These are phyloP conservation scores for Diadegma fenestrale DNA, from an alignment of 2,888 invertebrate species.

Conservation along the genomic window DNA sequence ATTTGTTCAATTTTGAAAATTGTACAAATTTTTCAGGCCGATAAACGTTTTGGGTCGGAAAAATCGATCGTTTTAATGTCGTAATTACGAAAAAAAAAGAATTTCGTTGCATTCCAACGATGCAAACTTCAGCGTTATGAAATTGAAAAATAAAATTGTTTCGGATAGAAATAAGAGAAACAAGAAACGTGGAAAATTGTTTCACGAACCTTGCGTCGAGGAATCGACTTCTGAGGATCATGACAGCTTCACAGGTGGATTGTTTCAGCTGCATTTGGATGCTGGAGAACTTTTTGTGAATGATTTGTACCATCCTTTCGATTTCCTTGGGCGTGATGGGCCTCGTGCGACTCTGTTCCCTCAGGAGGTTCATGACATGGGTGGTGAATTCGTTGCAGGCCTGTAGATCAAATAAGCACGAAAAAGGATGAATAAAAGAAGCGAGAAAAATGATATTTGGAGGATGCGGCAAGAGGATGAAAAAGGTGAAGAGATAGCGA, in stretches of 20 bases:
- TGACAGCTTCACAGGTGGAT: conserved; percentile 99
- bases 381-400: conserved; percentile 99
- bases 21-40: too few species aligned
- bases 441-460: neutral
- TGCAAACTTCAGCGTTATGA: too few species aligned
- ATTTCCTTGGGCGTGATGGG: conserved; percentile 99
- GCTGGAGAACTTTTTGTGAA: conserved; percentile 98
- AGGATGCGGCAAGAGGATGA: neutral
- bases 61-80: too few species aligned
- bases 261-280: conserved; percentile 99
- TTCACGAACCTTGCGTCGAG: conserved; percentile 88
- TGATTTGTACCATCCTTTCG: conserved; percentile 99
- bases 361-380: conserved; percentile 99
- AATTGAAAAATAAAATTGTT: neutral
- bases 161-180: neutral
- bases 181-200: neutral
- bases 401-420: conserved; percentile 81
- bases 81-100: too few species aligned
- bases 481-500: neutral
- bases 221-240: conserved; percentile 96
- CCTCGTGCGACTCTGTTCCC: conserved; percentile 98
- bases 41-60: too few species aligned
- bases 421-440: conserved; percentile 4
- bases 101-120: too few species aligned
- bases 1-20: too few species aligned